These are phyloP conservation scores for Enteromius mattozi DNA, from an alignment of 2,797 vertebrate genomes.

Conservation along the genomic window DNA sequence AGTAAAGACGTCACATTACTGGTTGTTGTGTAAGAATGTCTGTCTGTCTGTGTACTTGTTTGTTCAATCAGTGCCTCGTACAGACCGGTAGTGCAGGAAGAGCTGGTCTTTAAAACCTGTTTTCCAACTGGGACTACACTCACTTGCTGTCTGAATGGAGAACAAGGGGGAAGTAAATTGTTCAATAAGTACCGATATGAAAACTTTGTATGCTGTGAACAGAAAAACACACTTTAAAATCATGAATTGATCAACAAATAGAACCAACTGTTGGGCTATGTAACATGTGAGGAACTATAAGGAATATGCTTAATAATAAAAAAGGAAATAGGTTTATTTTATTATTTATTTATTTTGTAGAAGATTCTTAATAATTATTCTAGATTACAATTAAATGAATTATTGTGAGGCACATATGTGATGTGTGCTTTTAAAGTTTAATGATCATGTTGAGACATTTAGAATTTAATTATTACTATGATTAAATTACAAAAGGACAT, in stretches of 20 bases:
- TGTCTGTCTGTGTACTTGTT: constrained; percentile 38
- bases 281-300: neutral
- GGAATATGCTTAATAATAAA: neutral
- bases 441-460: neutral
- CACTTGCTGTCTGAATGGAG: constrained; percentile 52
- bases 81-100: constrained; percentile 71
- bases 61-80: constrained; percentile 58
- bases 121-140: constrained; percentile 59
- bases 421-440: neutral
- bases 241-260: neutral
- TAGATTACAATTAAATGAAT: neutral
- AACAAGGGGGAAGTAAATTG: constrained; percentile 9
- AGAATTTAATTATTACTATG: neutral
- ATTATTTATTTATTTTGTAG: too few relatives aligned
- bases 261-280: neutral
- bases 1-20: neutral
- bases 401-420: neutral
- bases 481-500: neutral
- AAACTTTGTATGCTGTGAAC: neutral
- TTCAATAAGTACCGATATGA: constrained; percentile 5
- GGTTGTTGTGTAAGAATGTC: neutral
- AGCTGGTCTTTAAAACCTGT: constrained; percentile 71
- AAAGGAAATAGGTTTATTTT: neutral
- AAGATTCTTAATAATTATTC: neutral
- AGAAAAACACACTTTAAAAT: constrained; percentile 7